Evolutionary conservation across 2,113 vertebrate species (phyloP).

Genomic region (Myxocyprinus asiaticus): DNA sequence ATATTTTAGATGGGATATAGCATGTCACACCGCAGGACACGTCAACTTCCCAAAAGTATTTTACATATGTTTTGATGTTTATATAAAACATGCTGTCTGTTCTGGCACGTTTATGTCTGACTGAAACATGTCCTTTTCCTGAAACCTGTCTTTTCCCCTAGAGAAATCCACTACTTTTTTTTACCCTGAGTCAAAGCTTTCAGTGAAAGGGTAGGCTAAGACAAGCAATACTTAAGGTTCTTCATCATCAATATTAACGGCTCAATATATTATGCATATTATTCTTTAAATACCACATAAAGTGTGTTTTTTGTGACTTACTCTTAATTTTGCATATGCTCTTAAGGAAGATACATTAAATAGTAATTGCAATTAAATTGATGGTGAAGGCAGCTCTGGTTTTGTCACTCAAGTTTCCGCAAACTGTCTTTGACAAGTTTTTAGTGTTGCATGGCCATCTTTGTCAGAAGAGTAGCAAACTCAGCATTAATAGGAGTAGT

Average conservation of each 20-base stretch:
- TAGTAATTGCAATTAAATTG: slow-evolving; percentile 78
- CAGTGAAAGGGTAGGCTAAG: slow-evolving; percentile 67
- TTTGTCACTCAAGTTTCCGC: slow-evolving; percentile 76
- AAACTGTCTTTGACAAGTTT: slow-evolving; percentile 77
- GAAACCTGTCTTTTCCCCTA: not conserved
- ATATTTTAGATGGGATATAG: no score
- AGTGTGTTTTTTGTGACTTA: slow-evolving; percentile 83
- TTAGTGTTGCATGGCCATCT: slow-evolving; percentile 67
- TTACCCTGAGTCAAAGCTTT: no score
- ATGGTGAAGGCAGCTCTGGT: slow-evolving; percentile 64
- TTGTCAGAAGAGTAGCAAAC: slow-evolving; percentile 69
- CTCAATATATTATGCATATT: slow-evolving; percentile 86
- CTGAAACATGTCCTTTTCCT: not conserved
- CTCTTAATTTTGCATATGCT: slow-evolving; percentile 93
- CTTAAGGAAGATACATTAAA: slow-evolving; percentile 87
- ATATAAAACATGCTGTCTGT: not conserved
- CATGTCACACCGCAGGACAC: no score
- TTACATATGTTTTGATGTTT: no score
- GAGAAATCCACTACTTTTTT: slow-evolving; percentile 44
- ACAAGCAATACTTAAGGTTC: slow-evolving; percentile 80
- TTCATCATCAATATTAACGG: slow-evolving; percentile 81
- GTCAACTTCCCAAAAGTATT: no score
- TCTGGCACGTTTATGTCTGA: not conserved
- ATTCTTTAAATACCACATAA: slow-evolving; percentile 89
- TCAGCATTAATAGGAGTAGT: slow-evolving; percentile 58